Conservation (phyloP, 2,888 invertebrate species). For the Gastracanthus pulcherrimus region DNA sequence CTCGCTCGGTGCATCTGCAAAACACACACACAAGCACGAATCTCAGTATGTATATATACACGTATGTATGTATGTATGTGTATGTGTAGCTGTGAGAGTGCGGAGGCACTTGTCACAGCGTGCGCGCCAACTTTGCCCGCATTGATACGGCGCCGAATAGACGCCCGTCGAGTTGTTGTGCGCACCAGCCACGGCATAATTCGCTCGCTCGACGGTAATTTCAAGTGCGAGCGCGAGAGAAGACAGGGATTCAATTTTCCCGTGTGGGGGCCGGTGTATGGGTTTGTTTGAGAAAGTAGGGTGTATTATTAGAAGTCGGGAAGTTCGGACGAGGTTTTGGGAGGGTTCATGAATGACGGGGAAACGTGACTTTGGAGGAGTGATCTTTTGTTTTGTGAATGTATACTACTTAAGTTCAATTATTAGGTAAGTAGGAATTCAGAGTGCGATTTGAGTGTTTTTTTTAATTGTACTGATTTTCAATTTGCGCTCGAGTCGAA, state of each 20-base stretch:
- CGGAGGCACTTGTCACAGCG: not conserved
- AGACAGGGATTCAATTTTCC: slow-evolving; percentile 1
- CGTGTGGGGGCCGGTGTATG: too few species aligned
- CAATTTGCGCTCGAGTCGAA: too few species aligned
- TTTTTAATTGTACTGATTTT: too few species aligned
- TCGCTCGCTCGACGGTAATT: not conserved
- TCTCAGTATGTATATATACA: not conserved
- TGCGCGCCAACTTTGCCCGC: not conserved
- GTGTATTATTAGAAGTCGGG: too few species aligned
- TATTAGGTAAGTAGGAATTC: too few species aligned
- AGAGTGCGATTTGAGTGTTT: too few species aligned
- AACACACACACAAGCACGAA: slow-evolving; percentile 36
- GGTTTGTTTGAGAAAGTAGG: too few species aligned
- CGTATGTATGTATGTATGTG: not conserved
- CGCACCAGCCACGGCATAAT: not conserved
- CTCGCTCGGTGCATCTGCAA: slow-evolving; percentile 85
- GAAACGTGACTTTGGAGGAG: too few species aligned
- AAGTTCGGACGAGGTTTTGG: too few species aligned
- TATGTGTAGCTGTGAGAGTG: not conserved
- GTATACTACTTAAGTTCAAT: too few species aligned
- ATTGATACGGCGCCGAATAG: not conserved
- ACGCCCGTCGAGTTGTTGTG: not conserved
- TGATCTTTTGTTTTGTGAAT: too few species aligned
- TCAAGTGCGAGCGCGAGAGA: not conserved
- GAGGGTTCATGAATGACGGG: too few species aligned